Conservation (phyloP, 2,888 invertebrate genomes). For the Eupithecia abbreviata region DNA sequence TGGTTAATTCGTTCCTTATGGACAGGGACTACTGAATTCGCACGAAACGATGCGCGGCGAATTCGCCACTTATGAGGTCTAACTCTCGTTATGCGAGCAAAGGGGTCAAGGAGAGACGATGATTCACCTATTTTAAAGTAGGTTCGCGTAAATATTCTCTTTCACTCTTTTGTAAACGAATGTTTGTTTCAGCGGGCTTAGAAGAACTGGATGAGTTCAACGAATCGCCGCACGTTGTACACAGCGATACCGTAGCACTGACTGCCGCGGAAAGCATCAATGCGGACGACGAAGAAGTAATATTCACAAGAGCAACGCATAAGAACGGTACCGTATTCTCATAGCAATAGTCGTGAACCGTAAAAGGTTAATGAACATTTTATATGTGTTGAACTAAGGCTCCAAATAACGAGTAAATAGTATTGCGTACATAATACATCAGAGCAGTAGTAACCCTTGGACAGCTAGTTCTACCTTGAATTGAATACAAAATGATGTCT, state of each 20-base stretch:
- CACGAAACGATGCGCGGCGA: too few species aligned
- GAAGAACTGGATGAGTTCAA: conserved; percentile 96
- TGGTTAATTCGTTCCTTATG: too few species aligned
- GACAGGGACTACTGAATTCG: too few species aligned
- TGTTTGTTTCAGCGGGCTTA: conserved; percentile 77
- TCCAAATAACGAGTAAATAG: neutral
- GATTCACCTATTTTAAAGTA: neutral
- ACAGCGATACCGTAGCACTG: conserved; percentile 76
- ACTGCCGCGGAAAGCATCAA: conserved; percentile 69
- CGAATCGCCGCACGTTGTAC: conserved; percentile 94
- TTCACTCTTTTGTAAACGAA: neutral
- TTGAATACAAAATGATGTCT: neutral
- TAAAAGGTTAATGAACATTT: neutral
- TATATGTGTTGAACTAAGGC: conserved; percentile 1
- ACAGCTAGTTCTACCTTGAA: neutral
- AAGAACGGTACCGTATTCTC: conserved; percentile 70
- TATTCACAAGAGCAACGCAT: conserved; percentile 69
- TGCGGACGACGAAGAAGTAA: conserved; percentile 79
- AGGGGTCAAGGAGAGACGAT: too few species aligned
- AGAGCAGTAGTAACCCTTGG: neutral
- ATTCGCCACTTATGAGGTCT: too few species aligned
- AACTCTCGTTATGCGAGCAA: too few species aligned
- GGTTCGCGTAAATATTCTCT: neutral
- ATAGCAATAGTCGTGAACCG: conserved; percentile 58
- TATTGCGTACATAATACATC: neutral